Evolutionary conservation across 2,888 invertebrate genomes (phyloP), one percentile per base, ranked within the genome.

Genomic region (Drosophila paramelanica): DNA sequence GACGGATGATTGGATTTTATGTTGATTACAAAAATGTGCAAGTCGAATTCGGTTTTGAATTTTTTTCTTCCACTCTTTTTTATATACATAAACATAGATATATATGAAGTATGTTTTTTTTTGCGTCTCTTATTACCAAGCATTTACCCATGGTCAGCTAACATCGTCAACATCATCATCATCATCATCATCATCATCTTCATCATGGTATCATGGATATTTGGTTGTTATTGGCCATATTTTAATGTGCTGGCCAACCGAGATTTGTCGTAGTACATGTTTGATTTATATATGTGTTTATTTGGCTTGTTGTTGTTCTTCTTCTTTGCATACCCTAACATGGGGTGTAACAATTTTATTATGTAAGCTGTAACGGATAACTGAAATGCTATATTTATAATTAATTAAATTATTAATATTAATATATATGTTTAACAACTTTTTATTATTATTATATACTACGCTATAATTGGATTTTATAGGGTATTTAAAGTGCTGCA

Each of bases 1-100:
- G 82, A 83, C 88, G 82, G 88, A 83, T 83, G 82, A 83, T 83
- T 83, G 88, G 88, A 88, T 88, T 83, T 83, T 83, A 83, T 88
- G 82, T 88, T 83, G 82, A 83, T 83, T 83, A 83, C 82, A 77
- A 83, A 87, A 83, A 83, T 88, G 82, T 81, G 71, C 77, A 69
- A 85, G 82, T 88, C 77, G 77, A 85, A 81, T 81, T 79, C 67
- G 70, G 74, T 70, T 80, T 66, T 62, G 62, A 66, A 58, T 58
- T 81, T 68, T 71, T 68, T 71, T 79, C n/a, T 67, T 59, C 39
- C 5, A 20, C 17, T 39, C 17, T 39, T 38, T 38, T 10, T 3
- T 10, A 20, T 39, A n/a, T n/a, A 33, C 13, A 20, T 51, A 33
- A 11, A 25, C 33, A 42, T 36, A 38, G 43, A 11, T 27, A 10